These are phyloP conservation scores for Anisognathus igniventris DNA, from an alignment of 2,797 vertebrate genomes.

Conservation along the genomic window DNA sequence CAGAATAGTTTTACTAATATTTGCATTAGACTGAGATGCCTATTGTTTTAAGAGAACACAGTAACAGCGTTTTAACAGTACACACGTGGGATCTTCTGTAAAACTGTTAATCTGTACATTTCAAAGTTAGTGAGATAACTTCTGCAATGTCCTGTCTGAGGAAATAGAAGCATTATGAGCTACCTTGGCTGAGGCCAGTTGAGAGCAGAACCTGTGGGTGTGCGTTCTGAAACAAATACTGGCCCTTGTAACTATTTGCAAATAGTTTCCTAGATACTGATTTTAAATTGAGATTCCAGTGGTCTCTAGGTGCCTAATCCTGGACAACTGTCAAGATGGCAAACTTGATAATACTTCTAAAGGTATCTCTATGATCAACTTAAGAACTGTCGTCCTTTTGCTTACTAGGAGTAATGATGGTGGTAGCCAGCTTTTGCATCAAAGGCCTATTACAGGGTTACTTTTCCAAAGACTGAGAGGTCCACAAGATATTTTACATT, in stretches of 20 bases:
- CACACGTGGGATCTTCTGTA: not conserved
- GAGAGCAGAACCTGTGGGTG: not conserved
- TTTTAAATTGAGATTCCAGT: not conserved
- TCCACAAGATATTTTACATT: not conserved
- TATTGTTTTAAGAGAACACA: not conserved
- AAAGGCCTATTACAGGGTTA: not conserved
- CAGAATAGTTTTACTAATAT: slow-evolving; percentile 22
- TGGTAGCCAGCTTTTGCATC: not conserved
- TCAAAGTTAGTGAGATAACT: not conserved
- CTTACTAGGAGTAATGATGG: not conserved
- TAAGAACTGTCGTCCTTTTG: not conserved
- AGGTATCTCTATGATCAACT: not conserved
- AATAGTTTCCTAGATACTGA: not conserved
- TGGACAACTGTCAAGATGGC: not conserved
- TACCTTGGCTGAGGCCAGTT: not conserved
- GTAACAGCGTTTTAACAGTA: not conserved
- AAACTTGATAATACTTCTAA: not conserved
- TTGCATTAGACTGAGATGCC: slow-evolving; percentile 1
- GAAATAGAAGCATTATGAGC: not conserved
- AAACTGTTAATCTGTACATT: not conserved
- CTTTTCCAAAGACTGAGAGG: not conserved
- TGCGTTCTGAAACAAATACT: not conserved
- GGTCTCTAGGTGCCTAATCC: not conserved
- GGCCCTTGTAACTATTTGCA: not conserved
- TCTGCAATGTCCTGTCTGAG: not conserved